These are phyloP conservation scores for Lasaia peninsularis DNA, from an alignment of 1,140 invertebrate genomes.

Conservation along the genomic window DNA sequence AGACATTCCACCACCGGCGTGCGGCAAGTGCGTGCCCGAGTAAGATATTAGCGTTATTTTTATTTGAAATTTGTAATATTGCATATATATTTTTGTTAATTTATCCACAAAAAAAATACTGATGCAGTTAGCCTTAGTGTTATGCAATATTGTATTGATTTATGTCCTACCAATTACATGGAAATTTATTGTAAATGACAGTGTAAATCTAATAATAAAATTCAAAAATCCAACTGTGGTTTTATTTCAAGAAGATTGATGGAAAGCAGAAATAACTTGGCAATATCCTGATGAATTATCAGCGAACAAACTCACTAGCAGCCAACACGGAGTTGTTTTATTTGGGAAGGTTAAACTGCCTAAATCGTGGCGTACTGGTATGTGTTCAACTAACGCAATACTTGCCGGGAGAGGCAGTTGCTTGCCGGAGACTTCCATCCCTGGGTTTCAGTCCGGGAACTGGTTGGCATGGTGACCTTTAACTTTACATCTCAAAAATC, in stretches of 20 bases:
- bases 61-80: slow-evolving; percentile 74
- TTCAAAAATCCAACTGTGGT: slow-evolving; percentile 61
- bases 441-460: too few species aligned
- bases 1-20: slow-evolving; percentile 15
- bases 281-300: too few species aligned
- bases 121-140: slow-evolving; percentile 75
- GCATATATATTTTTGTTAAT: slow-evolving; percentile 73
- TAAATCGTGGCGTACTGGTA: too few species aligned
- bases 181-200: slow-evolving; percentile 77
- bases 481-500: too few species aligned
- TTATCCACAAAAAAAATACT: slow-evolving; percentile 73
- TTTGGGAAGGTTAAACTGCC: too few species aligned
- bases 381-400: too few species aligned
- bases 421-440: too few species aligned
- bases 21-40: slow-evolving; percentile 67
- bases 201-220: slow-evolving; percentile 77
- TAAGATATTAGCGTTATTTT: slow-evolving; percentile 77
- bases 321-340: too few species aligned
- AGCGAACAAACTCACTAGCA: too few species aligned
- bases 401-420: too few species aligned
- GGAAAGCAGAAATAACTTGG: too few species aligned
- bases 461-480: too few species aligned
- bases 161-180: slow-evolving; percentile 76
- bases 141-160: slow-evolving; percentile 77
- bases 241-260: slow-evolving; percentile 26